phyloP scores from a whole-genome alignment of 2,888 invertebrate genomes.

The Ectropis crepuscularia region DNA sequence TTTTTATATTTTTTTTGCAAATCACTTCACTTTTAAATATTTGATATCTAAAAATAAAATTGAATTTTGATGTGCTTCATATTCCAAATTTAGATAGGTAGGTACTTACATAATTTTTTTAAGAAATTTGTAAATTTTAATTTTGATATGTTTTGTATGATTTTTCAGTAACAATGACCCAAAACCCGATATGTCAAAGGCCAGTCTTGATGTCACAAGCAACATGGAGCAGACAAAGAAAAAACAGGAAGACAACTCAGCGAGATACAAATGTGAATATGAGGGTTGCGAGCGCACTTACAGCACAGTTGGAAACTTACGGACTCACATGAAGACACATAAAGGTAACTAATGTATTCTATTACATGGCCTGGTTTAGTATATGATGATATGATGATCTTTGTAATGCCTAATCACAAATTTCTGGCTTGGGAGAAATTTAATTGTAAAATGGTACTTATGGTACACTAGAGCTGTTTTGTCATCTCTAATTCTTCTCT shows the following conservation, averaged over 20 bases:
- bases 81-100: background rate
- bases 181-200: slow-evolving; percentile 54
- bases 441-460: too few species aligned
- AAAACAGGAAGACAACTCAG: slow-evolving; percentile 66
- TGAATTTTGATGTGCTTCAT: background rate
- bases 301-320: slow-evolving; percentile 96
- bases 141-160: background rate
- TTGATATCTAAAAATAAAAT: too few species aligned
- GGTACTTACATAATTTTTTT: background rate
- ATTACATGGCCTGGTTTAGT: slow-evolving; percentile 21
- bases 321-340: slow-evolving; percentile 98
- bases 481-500: too few species aligned
- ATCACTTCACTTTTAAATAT: background rate
- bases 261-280: slow-evolving; percentile 93
- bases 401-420: too few species aligned
- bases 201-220: slow-evolving; percentile 55
- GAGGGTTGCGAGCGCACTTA: slow-evolving; percentile 95
- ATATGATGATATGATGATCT: too few species aligned
- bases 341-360: slow-evolving; percentile 87
- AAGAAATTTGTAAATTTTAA: background rate
- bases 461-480: too few species aligned
- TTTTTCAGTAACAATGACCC: slow-evolving; percentile 68
- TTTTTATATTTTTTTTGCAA: background rate
- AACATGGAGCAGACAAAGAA: slow-evolving; percentile 65
- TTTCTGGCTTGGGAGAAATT: too few species aligned